Percentiles rank a stretch among this genome's conserved stretches.
Conservation (phyloP, 2,797 vertebrate species). For the Microhierax caerulescens region DNA sequence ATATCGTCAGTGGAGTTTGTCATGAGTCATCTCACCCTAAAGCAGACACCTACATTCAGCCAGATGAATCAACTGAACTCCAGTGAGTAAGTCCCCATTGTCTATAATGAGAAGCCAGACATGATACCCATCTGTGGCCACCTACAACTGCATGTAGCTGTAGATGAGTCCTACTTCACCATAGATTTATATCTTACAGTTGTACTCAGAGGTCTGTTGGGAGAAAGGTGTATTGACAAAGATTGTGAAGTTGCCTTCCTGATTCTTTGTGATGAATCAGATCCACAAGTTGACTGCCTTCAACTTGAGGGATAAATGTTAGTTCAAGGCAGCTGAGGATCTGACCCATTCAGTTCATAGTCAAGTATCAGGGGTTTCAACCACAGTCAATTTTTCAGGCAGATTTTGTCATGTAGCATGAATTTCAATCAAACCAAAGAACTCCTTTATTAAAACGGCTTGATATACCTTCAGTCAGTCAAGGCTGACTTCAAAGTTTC, state of each 20-base stretch:
- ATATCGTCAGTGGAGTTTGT: not conserved
- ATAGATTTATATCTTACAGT: not conserved
- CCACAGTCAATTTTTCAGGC: not conserved
- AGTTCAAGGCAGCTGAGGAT: not conserved
- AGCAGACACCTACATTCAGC: not conserved
- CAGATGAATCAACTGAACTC: not conserved
- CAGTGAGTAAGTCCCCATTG: not conserved
- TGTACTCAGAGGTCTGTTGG: not conserved
- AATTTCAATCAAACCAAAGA: not conserved
- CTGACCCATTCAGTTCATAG: not conserved
- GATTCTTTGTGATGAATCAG: not conserved
- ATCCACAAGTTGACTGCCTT: not conserved
- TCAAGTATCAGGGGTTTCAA: not conserved
- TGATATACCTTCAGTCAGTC: not conserved
- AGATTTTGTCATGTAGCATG: not conserved
- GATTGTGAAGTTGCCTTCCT: not conserved
- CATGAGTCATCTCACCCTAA: not conserved
- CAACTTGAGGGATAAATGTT: not conserved
- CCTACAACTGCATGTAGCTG: not conserved
- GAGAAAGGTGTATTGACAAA: not conserved
- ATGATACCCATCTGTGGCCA: not conserved
- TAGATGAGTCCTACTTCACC: not conserved
- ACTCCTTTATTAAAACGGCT: not conserved
- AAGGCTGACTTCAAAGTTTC: not conserved
- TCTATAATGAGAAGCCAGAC: not conserved